phyloP scores from a whole-genome alignment of 2,113 vertebrate genomes.

The Toxostoma redivivum region DNA sequence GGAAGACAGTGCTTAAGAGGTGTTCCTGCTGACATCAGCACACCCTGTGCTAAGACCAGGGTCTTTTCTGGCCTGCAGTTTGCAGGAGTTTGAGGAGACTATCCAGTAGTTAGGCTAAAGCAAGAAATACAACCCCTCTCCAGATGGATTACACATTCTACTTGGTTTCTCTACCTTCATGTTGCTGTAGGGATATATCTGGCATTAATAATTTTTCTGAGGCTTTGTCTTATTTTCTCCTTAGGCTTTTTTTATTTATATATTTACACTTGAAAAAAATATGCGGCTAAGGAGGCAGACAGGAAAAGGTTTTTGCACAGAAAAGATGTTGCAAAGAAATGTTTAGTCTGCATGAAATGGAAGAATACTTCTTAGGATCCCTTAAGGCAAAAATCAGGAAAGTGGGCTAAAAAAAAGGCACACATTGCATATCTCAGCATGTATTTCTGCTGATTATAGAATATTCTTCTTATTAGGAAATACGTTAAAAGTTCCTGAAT shows the following conservation, averaged over 20 bases:
- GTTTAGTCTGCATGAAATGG: not conserved
- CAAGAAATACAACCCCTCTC: not conserved
- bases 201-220: not conserved
- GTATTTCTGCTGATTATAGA: conserved; percentile 29
- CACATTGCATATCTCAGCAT: not conserved
- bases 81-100: not conserved
- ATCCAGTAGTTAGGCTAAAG: not conserved
- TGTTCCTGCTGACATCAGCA: not conserved
- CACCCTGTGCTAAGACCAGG: not conserved
- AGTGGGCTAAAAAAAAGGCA: not conserved
- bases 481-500: not conserved
- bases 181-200: not conserved
- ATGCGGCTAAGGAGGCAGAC: not conserved
- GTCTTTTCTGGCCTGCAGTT: not conserved
- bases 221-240: not conserved
- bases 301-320: not conserved
- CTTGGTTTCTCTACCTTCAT: not conserved
- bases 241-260: not conserved
- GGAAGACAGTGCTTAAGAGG: rapidly evolving
- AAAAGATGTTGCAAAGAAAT: not conserved
- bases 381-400: not conserved
- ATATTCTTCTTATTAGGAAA: not conserved
- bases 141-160: not conserved
- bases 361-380: not conserved
- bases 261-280: not conserved